Conservation (phyloP, 2,888 invertebrate species). For the Pilophorus perplexus region DNA sequence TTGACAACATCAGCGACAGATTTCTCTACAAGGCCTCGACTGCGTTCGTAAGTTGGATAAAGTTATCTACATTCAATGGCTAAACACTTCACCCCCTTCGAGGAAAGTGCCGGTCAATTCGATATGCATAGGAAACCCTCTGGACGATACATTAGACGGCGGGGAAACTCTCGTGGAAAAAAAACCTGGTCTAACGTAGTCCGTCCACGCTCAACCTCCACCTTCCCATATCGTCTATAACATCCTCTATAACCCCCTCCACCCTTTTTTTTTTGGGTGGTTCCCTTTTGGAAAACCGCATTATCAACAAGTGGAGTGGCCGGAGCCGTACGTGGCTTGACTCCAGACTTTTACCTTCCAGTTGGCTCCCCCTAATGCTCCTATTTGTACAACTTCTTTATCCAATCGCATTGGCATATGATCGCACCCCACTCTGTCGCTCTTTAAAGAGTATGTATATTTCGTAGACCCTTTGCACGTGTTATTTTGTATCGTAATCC, state of each 20-base stretch:
- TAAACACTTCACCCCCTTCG: slow-evolving; percentile 16
- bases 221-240: background rate
- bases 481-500: too few relatives aligned
- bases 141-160: slow-evolving; percentile 1
- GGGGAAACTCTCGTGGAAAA: background rate
- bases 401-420: slow-evolving; percentile 30
- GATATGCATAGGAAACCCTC: slow-evolving; percentile 9
- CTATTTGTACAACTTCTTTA: slow-evolving; percentile 32
- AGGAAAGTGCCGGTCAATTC: slow-evolving; percentile 15
- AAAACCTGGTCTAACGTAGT: background rate
- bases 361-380: slow-evolving; percentile 17
- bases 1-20: too few relatives aligned
- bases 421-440: slow-evolving; percentile 35
- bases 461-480: too few relatives aligned
- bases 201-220: slow-evolving; percentile 8
- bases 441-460: too few relatives aligned
- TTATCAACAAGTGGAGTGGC: slow-evolving; percentile 35
- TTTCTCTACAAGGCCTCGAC: too few relatives aligned
- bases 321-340: slow-evolving; percentile 13
- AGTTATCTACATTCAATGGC: slow-evolving; percentile 17
- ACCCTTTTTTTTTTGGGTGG: too few relatives aligned
- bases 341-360: slow-evolving; percentile 17
- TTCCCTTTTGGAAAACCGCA: slow-evolving; percentile 30
- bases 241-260: background rate
- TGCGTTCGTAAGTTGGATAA: too few relatives aligned